Percentiles rank a stretch among this genome's conserved stretches.
These are phyloP conservation scores for Acomys russatus DNA, from an alignment of 2,797 vertebrate genomes.

Conservation along the genomic window DNA sequence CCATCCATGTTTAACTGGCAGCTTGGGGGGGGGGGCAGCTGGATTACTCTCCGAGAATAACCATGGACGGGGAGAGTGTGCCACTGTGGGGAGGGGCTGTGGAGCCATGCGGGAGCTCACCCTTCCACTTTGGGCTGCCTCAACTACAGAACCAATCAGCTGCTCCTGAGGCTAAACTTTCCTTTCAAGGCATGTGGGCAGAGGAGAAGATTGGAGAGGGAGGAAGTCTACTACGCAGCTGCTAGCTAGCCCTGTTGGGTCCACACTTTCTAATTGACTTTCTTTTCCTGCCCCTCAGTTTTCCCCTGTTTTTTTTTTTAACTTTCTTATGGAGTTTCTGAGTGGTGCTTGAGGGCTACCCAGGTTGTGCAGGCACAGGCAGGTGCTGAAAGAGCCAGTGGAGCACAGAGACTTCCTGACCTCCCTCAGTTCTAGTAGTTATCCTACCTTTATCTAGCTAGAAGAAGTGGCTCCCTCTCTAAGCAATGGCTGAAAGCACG, in stretches of 20 bases:
- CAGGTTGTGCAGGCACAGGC: background rate
- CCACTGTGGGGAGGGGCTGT: background rate
- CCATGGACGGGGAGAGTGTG: background rate
- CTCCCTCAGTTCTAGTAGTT: background rate
- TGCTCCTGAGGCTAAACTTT: background rate
- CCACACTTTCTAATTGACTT: background rate
- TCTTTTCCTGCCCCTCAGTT: constrained; percentile 63
- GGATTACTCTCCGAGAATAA: constrained; percentile 74
- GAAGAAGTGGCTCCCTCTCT: too few relatives aligned
- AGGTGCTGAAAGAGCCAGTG: too few relatives aligned
- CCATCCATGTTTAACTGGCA: background rate
- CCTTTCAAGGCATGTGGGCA: constrained; percentile 67
- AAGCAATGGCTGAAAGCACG: accelerated
- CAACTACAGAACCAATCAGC: constrained; percentile 49
- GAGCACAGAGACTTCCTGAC: accelerated
- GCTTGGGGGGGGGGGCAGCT: constrained; percentile 70
- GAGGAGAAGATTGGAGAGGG: background rate
- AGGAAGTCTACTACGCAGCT: accelerated
- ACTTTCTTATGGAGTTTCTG: background rate
- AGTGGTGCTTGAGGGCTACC: too few relatives aligned
- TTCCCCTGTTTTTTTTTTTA: constrained; percentile 46
- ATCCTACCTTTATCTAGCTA: background rate
- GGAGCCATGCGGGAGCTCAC: background rate
- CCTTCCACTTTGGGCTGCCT: background rate
- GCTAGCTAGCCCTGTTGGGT: accelerated